A percentile compares a stretch with the other conserved stretches of the same genome.
Evolutionary conservation across 2,797 vertebrate genomes (phyloP).

Genomic region (Benthosema pterotum): DNA sequence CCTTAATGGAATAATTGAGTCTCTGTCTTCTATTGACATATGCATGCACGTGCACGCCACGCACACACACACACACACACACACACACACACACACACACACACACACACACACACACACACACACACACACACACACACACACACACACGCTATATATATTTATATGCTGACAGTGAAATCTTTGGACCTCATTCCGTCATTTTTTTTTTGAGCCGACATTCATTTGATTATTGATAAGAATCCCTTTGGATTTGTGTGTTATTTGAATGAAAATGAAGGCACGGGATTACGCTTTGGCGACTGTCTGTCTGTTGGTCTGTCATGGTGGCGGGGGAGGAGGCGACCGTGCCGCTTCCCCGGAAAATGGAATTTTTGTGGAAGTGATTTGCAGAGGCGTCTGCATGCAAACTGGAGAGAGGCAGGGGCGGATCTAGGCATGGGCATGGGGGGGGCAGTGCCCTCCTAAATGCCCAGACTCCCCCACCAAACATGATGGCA

Average conservation of each 20-base stretch:
- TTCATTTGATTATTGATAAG: slow-evolving; percentile 70
- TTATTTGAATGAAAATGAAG: slow-evolving; percentile 83
- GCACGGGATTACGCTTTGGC: slow-evolving; percentile 69
- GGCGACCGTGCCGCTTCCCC: slow-evolving; percentile 65
- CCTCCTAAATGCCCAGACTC: too few relatives aligned
- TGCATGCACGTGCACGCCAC: slow-evolving; percentile 36
- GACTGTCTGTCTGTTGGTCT: slow-evolving; percentile 56
- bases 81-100: slow-evolving; percentile 7
- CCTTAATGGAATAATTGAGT: slow-evolving; percentile 78
- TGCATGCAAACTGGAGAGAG: slow-evolving; percentile 13
- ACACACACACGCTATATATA: background rate
- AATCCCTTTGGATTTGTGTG: slow-evolving; percentile 49
- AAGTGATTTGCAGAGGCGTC: slow-evolving; percentile 59
- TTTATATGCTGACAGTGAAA: slow-evolving; percentile 34
- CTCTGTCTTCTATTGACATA: slow-evolving; percentile 63
- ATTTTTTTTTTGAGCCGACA: slow-evolving; percentile 22
- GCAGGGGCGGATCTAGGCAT: background rate
- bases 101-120: slow-evolving; percentile 19
- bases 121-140: slow-evolving; percentile 25
- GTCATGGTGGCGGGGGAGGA: slow-evolving; percentile 11
- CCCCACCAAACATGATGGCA: too few relatives aligned
- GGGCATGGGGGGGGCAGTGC: too few relatives aligned
- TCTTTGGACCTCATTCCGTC: slow-evolving; percentile 39
- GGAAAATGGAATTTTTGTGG: slow-evolving; percentile 72
- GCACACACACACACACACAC: slow-evolving; percentile 43